A percentile compares a stretch with the other conserved stretches of the same genome.
These are phyloP conservation scores for Sepioteuthis lessoniana DNA, from an alignment of 2,888 invertebrate species.

Conservation along the genomic window DNA sequence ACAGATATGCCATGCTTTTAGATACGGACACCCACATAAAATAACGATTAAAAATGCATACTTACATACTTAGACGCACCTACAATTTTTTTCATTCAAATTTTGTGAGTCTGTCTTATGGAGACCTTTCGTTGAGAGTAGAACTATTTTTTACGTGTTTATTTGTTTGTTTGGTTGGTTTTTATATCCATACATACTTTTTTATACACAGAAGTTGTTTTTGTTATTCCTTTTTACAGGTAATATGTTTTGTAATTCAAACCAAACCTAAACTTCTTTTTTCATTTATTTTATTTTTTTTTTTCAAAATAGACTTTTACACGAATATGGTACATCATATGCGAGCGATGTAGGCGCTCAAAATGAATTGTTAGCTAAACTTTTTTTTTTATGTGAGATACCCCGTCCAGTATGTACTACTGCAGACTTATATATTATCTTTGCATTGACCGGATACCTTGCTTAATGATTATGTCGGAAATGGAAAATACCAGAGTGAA, in stretches of 20 bases:
- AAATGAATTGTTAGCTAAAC: slow-evolving; percentile 1
- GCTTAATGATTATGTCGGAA: neutral
- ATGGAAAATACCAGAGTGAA: neutral
- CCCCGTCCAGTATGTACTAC: slow-evolving; percentile 23
- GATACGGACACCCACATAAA: neutral
- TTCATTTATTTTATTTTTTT: too few species aligned
- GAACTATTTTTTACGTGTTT: neutral
- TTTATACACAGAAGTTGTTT: neutral
- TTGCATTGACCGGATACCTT: slow-evolving; percentile 19
- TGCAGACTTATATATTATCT: neutral
- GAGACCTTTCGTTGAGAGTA: neutral
- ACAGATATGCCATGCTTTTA: neutral
- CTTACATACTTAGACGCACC: neutral
- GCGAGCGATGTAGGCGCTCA: neutral
- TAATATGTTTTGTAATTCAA: neutral
- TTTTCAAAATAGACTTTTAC: neutral
- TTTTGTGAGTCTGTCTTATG: neutral
- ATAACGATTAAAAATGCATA: neutral
- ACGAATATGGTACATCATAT: slow-evolving; percentile 20
- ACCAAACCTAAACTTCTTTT: neutral
- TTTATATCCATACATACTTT: neutral
- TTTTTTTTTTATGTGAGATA: neutral
- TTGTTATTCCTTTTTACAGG: neutral
- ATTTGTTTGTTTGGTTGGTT: neutral
- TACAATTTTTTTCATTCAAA: neutral